Base-by-base conservation (phyloP, 2,888 invertebrate species). In the Drosophila histrio region DNA sequence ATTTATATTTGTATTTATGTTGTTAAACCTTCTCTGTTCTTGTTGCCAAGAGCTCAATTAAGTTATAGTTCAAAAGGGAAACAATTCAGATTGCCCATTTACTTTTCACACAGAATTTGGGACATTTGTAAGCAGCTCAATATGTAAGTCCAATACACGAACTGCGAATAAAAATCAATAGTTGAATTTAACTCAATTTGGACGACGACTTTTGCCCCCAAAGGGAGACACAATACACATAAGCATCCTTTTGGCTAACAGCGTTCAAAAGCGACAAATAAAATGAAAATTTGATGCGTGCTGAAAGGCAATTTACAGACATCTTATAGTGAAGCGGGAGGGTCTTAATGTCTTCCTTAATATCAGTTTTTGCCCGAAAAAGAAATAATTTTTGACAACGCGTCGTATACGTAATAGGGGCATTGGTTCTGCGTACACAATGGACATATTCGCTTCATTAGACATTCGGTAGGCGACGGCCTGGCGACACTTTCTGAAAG, bases 161-260 rank as follows among this genome's bases (percentile, higher is more conserved):
- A 26, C 30, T 46, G 19, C 46, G 50, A 43, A 68, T 54, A 57
- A 72, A 79, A 81, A 79, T 86, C 81, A 60, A 87, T 81, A 61
- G 8, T 34, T 36, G 38, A 61, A 60, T 64, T 75, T 62, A 69
- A 57, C 57, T 61, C 34, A 57, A 58, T 57, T 58, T 64, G 7
- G 24, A 9, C 9, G 24, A 9, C 9, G 17, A 59, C 15, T 28
- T 60, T 38, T 43, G 2, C 22, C 8, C n/a, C 26, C 26, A 38
- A 26, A n/a, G n/a, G n/a, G n/a, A 26, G 15, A 17, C 15, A 49
- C 32, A 11, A 17, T 11, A 17, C 28, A 28, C 7, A 11, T 1
- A 0, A 13, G 8, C 30, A 49, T 52, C 50, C 28, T 21, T 9
- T 38, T 15, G 9, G 38, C 38, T 38, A 24, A 39, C 30, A 50